Base-by-base conservation (phyloP, 2,888 invertebrate genomes). In the Parelbella ahira region DNA sequence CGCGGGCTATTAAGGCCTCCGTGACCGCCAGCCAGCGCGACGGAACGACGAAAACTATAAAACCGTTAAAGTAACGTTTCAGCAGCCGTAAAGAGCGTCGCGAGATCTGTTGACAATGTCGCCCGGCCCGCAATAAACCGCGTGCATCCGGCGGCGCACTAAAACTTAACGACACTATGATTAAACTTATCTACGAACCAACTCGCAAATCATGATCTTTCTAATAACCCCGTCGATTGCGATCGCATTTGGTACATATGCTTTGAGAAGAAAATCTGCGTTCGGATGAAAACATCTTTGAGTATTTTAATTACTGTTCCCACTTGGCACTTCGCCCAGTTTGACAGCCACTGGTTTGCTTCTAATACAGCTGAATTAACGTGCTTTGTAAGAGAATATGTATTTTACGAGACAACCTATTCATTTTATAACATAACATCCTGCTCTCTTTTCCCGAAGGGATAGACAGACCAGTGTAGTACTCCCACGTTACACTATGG, bases 81-180 rank as follows among this genome's bases (percentile, higher is more conserved):
- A 83, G 78, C 79, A 81, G 83, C 82, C 69, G 83, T 87, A 86
- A 87, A 86, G 86, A 83, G 79, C 76, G 78, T 78, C 78, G 78
- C 82, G 73, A 81, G 86, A 84, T 86, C 84, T 86, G 84, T 87
- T 84, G 87, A 87, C 87, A 87, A 86, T 86, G 87, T 87, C 83
- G 79, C 75, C 75, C 69, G 58, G 64, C 63, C 75, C 79, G 71
- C 83, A 65, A 81, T 87, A 87, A 86, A 86, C 72, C 83, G 83
- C 84, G 86, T 86, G 87, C 86, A 86, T 70, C 83, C 78, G 73
- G 67, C 74, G 58, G 65, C 63, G 71, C 70, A 75, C 70, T 87
- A 77, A 87, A 86, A 86, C 83, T 79, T 84, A 84, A 86, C 73
- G 73, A 75, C 75, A 60, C 81, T 77, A 80, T 86, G 82, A 86